Percentiles rank a stretch among this genome's conserved stretches.
phyloP scores from a whole-genome alignment of 2,113 vertebrate genomes.

The Tachysurus vachellii region DNA sequence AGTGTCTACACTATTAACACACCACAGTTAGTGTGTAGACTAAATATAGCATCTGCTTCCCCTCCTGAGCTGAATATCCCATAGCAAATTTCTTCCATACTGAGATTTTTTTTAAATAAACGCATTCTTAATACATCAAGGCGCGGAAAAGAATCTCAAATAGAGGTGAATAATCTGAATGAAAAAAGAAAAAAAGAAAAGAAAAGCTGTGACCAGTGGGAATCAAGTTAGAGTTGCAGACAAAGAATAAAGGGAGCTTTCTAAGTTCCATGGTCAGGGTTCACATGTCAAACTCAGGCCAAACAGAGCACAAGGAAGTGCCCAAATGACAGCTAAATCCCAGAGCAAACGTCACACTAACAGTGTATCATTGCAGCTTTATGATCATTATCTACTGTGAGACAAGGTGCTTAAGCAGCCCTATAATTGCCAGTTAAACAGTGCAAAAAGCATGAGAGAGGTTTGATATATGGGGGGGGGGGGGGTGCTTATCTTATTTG shows the following conservation, averaged over 20 bases:
- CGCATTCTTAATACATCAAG: slow-evolving; percentile 15
- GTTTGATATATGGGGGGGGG: slow-evolving; percentile 50
- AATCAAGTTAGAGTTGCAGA: not conserved
- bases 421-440: slow-evolving; percentile 61
- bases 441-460: slow-evolving; percentile 49
- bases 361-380: slow-evolving; percentile 64
- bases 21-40: slow-evolving; percentile 72
- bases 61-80: slow-evolving; percentile 52
- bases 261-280: slow-evolving; percentile 24
- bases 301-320: slow-evolving; percentile 39
- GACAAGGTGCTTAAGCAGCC: slow-evolving; percentile 51
- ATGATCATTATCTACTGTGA: slow-evolving; percentile 60
- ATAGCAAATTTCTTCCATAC: slow-evolving; percentile 61
- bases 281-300: slow-evolving; percentile 10
- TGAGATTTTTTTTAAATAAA: slow-evolving; percentile 32
- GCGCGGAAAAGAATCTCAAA: not conserved
- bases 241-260: not conserved
- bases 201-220: not conserved
- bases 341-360: slow-evolving; percentile 55
- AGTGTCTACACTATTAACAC: slow-evolving; percentile 73
- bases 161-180: not conserved
- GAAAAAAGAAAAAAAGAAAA: not conserved
- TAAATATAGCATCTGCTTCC: slow-evolving; percentile 67
- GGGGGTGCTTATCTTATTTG: slow-evolving; percentile 62
- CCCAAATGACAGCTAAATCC: slow-evolving; percentile 52